Conservation (phyloP, 2,113 vertebrate genomes). For the Apteryx owenii region DNA sequence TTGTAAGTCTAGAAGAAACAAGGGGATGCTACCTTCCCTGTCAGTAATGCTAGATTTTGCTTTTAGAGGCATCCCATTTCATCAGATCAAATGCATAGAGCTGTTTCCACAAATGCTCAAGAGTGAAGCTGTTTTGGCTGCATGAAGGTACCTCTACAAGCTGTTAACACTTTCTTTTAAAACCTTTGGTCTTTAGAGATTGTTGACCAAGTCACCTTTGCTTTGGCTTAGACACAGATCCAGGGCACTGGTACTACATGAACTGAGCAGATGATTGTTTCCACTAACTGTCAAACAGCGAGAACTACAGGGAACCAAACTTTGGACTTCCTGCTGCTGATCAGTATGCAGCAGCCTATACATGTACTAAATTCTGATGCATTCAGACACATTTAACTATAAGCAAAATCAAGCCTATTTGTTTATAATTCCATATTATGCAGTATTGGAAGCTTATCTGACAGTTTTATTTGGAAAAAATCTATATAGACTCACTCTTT, state of each 20-base stretch:
- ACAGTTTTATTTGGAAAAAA: neutral
- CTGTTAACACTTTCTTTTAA: too few relatives aligned
- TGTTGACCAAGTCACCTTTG: accelerated
- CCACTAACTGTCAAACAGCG: neutral
- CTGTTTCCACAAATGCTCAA: accelerated
- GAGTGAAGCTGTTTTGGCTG: too few relatives aligned
- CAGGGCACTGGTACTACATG: too few relatives aligned
- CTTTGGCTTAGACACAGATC: accelerated
- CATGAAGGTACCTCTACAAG: too few relatives aligned
- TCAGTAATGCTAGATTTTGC: neutral
- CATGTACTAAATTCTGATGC: neutral
- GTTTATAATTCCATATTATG: neutral
- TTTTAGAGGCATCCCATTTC: neutral
- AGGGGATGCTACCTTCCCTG: neutral
- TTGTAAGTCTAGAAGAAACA: accelerated
- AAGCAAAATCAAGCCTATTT: neutral
- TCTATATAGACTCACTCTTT: neutral
- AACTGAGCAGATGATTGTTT: neutral
- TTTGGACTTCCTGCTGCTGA: neutral
- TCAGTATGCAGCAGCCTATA: neutral
- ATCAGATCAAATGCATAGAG: too few relatives aligned
- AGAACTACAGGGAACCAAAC: neutral
- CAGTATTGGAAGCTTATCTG: neutral
- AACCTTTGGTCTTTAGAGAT: neutral
- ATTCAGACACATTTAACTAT: neutral